Base-by-base conservation (phyloP, 2,888 invertebrate species). In the Dryococelus australis region DNA sequence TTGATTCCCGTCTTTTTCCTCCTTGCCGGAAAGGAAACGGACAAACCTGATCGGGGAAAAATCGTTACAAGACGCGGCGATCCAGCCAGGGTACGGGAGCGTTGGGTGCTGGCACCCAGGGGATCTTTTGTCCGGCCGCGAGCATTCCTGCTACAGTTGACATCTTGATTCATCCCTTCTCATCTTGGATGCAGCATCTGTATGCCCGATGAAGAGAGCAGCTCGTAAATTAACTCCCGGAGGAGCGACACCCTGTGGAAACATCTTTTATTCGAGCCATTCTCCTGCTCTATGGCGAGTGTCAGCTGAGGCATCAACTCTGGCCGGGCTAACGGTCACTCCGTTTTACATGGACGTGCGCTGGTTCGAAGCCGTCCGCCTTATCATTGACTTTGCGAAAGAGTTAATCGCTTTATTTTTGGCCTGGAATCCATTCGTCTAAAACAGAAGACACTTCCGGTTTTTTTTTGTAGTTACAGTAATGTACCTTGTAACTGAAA, bases 1-100 rank as follows among this genome's bases (percentile, higher is more conserved):
- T 65, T 65, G 65, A 65, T 65, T 65, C 65, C 65, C 65, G 65
- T 65, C 65, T 65, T 65, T 65, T 47, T n/a, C 65, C n/a, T n/a
- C 65, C n/a, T 65, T n/a, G 65, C 65, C 65, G 65, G 65, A 65
- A 65, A 65, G 65, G 65, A 65, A 65, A 65, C 65, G 24, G 65
- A 24, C 65, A 65, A 65, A 65, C 65, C 65, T 65, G 65, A 65
- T 65, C 65, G 65, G 65, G 65, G 65, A n/a, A n/a, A 65, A 65
- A 65, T 65, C 65, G 65, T 65, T 65, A 65, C 65, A 65, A 65
- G 65, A 65, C 65, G n/a, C n/a, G 13, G 13, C 24, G n/a, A 8
- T 24, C 65, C 24, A n/a, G 24, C 65, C n/a, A 9, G 65, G 65
- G 8, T 0, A 10, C 8, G 65, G 65, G 16, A 20, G 13, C 8